Evolutionary conservation across 1,140 invertebrate species (phyloP).

Genomic region (Rhopalosiphum maidis): DNA sequence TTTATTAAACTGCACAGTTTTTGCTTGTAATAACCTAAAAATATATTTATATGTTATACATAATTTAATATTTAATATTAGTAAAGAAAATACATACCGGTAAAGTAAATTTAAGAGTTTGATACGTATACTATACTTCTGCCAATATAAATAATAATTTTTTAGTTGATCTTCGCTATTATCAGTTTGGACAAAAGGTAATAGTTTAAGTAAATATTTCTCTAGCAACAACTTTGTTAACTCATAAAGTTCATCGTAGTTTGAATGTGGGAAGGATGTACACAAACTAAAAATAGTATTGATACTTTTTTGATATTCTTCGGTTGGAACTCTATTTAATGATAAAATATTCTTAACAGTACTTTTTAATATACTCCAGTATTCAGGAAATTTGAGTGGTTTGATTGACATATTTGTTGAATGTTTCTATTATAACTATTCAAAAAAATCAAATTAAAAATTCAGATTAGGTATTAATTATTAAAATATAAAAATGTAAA

Average conservation of each 20-base stretch:
- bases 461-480: no score
- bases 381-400: constrained; percentile 87
- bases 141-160: constrained; percentile 83
- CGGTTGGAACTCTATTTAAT: constrained; percentile 78
- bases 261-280: constrained; percentile 88
- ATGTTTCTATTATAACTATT: background rate
- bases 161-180: constrained; percentile 67
- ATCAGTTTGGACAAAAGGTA: constrained; percentile 66
- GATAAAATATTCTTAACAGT: constrained; percentile 91
- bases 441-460: background rate
- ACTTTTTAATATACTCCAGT: constrained; percentile 83
- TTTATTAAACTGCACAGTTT: constrained; percentile 85
- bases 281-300: constrained; percentile 90
- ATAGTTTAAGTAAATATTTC: constrained; percentile 78
- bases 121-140: constrained; percentile 84
- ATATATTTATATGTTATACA: background rate
- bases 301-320: constrained; percentile 90
- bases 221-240: constrained; percentile 87
- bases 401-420: constrained; percentile 80
- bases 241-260: constrained; percentile 82
- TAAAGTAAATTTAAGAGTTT: constrained; percentile 87
- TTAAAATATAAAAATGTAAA: no score
- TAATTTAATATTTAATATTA: background rate
- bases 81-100: constrained; percentile 67
- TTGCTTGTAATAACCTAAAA: constrained; percentile 80